Evolutionary conservation across 2,888 invertebrate species (phyloP).

Genomic region (Marasmarcha lunaedactyla): DNA sequence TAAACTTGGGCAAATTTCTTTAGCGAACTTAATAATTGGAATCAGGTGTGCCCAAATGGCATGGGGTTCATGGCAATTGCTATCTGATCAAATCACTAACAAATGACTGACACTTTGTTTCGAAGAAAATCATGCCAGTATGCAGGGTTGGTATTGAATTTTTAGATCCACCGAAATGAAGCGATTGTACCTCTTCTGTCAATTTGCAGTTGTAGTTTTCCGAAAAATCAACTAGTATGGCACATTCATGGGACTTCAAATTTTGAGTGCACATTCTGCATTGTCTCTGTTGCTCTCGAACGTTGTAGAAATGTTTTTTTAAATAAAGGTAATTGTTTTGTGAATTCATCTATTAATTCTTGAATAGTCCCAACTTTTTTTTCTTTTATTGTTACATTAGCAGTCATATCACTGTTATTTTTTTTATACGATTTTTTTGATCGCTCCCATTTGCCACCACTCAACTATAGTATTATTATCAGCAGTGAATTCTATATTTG

Average conservation of each 20-base stretch:
- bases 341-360: conserved; percentile 9
- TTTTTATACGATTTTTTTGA: conserved; percentile 15
- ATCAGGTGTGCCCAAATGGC: conserved; percentile 16
- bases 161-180: conserved; percentile 20
- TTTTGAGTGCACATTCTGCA: conserved; percentile 13
- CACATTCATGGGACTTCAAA: conserved; percentile 11
- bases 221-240: conserved; percentile 17
- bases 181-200: conserved; percentile 16
- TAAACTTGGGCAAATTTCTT: conserved; percentile 10
- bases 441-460: conserved; percentile 16
- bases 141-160: conserved; percentile 16
- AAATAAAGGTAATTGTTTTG: conserved; percentile 9
- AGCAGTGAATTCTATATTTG: conserved; percentile 3
- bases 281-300: conserved; percentile 14
- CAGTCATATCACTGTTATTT: conserved; percentile 8
- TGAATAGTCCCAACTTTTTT: conserved; percentile 8
- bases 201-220: conserved; percentile 18
- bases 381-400: conserved; percentile 11
- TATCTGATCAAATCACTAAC: conserved; percentile 14
- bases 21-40: conserved; percentile 15
- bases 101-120: conserved; percentile 15
- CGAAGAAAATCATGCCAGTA: conserved; percentile 15
- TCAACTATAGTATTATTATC: conserved; percentile 2
- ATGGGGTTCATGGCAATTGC: conserved; percentile 14
- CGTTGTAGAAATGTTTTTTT: conserved; percentile 17